Percentiles rank a stretch among this genome's conserved stretches.
phyloP scores from a whole-genome alignment of 2,888 invertebrate genomes.

The Glomeris marginata region DNA sequence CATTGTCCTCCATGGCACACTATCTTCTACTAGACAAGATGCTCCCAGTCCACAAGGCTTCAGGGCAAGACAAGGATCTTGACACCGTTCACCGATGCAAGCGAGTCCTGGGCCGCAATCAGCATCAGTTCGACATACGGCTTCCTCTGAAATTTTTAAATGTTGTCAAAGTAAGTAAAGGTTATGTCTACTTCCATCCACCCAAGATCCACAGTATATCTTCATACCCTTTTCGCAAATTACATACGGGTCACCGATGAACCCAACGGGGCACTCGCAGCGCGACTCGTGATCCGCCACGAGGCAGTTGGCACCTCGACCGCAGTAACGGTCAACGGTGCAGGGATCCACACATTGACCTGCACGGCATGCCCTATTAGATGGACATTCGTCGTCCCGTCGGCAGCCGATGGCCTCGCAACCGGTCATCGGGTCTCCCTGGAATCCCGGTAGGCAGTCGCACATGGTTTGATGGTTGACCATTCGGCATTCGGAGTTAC shows the following conservation, averaged over 20 bases:
- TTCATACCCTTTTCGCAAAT: slow-evolving; percentile 22
- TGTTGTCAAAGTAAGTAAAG: too few species aligned
- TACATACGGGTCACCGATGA: slow-evolving; percentile 20
- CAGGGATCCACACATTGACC: slow-evolving; percentile 72
- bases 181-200: neutral
- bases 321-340: slow-evolving; percentile 53
- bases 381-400: slow-evolving; percentile 65
- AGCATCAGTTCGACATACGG: slow-evolving; percentile 22
- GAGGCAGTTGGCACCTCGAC: slow-evolving; percentile 62
- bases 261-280: slow-evolving; percentile 49
- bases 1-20: slow-evolving; percentile 73
- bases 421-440: slow-evolving; percentile 18
- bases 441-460: slow-evolving; percentile 21
- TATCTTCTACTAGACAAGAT: slow-evolving; percentile 65
- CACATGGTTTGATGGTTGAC: slow-evolving; percentile 23
- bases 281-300: slow-evolving; percentile 66
- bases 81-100: slow-evolving; percentile 23
- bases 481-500: slow-evolving; percentile 52
- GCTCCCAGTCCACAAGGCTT: slow-evolving; percentile 67
- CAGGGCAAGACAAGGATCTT: slow-evolving; percentile 48
- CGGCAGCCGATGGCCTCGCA: slow-evolving; percentile 53
- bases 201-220: neutral
- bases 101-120: slow-evolving; percentile 25
- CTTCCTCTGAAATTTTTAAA: slow-evolving; percentile 12
- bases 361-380: slow-evolving; percentile 61